Base-by-base conservation (phyloP, 2,888 invertebrate species). In the Dasysyrphus tricinctus region DNA sequence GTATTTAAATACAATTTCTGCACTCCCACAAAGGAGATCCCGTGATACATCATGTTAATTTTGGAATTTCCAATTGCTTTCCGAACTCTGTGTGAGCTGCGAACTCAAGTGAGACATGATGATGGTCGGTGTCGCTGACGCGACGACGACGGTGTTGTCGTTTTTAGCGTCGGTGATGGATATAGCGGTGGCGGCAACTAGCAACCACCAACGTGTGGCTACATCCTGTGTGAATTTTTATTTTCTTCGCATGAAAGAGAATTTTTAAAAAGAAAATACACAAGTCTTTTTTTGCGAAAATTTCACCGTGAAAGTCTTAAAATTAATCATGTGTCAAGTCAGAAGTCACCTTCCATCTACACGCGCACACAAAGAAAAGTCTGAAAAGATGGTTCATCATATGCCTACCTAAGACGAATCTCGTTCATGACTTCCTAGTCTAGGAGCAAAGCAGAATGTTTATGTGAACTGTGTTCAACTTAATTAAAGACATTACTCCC, bases 21-120 rank as follows among this genome's bases (percentile, higher is more conserved):
- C 63, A 79, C 83, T 75, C 83, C 80, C 65, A 80, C 84, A 85
- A 85, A 80, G 77, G 75, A 73, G 70, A 76, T 49, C 54, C 44
- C 59, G 54, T 79, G 80, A 14, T 24, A 24, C 59, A 56, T 84
- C 59, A 56, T 84, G 74, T 67, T 83, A 74, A 83, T 78, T 83
- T 83, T 83, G 82, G 79, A 83, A 83, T 83, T 83, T 75, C 70
- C 74, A 83, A 83, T 78, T 74, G 78, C 78, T 83, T 78, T 74
- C 39, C 73, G 67, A 72, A 82, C 63, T 42, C 24, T 24, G 24
- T 24, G 24, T 3, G 24, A 24, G 3, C 24, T 34, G 57, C 29
- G n/a, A 72, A 44, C 59, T 73, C 77, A 42, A 73, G 82, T 73
- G 72, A 78, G 78, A 82, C 77, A 78, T 78, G 82, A 56, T 74